These are phyloP conservation scores for Pterobdella sp. DNA, from an alignment of 2,888 invertebrate genomes.

Conservation along the genomic window DNA sequence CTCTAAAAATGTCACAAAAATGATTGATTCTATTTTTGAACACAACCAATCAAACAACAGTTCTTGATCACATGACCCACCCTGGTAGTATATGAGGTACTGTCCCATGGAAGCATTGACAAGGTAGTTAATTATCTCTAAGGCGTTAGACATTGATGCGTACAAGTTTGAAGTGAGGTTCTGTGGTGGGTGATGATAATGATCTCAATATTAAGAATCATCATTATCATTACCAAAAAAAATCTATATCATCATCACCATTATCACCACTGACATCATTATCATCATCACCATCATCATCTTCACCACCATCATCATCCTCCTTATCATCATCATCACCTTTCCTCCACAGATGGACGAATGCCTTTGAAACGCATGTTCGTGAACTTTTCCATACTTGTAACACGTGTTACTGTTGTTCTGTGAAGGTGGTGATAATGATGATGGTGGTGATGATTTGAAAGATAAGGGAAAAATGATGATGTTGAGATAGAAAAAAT, in stretches of 20 bases:
- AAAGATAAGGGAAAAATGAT: no score
- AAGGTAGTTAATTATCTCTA: conserved; percentile 35
- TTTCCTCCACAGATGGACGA: not conserved
- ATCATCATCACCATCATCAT: conserved; percentile 22
- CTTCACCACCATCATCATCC: not conserved
- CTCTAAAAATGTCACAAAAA: no score
- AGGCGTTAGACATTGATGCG: conserved; percentile 31
- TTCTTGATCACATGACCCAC: conserved; percentile 22
- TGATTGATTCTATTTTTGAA: no score
- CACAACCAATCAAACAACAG: no score
- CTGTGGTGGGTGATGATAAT: conserved; percentile 25
- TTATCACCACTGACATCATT: conserved; percentile 17
- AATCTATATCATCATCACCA: conserved; percentile 17
- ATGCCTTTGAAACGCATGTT: not conserved
- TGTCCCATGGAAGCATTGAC: conserved; percentile 31
- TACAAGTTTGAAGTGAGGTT: conserved; percentile 28
- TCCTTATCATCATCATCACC: conserved; percentile 9
- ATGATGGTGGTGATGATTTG: not conserved
- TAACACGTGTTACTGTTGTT: not conserved
- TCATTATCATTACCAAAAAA: not conserved
- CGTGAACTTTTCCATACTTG: not conserved
- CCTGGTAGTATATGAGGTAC: conserved; percentile 37
- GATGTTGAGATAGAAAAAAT: no score
- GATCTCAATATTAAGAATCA: not conserved
- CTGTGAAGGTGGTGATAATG: not conserved